A percentile compares a stretch with the other conserved stretches of the same genome.
These are phyloP conservation scores for Gadopsis marmoratus DNA, from an alignment of 2,797 vertebrate species.

Conservation along the genomic window DNA sequence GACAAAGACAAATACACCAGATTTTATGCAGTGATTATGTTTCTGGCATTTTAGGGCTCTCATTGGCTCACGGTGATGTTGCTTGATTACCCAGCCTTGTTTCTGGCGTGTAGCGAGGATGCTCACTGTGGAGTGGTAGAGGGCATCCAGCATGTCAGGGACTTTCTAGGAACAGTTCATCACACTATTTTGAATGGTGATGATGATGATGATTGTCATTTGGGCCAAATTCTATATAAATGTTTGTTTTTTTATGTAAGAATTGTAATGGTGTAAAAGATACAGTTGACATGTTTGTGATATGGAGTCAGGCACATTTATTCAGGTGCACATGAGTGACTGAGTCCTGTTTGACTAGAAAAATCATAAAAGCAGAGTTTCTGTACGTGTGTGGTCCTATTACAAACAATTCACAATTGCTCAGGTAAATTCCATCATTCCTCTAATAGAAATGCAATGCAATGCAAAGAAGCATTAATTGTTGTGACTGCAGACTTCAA, in stretches of 20 bases:
- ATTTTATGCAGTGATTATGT: background rate
- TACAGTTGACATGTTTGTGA: background rate
- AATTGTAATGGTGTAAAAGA: background rate
- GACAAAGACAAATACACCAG: background rate
- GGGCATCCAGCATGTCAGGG: slow-evolving; percentile 15
- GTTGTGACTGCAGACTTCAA: slow-evolving; percentile 8
- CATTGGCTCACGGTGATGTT: background rate
- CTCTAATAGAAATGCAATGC: slow-evolving; percentile 6
- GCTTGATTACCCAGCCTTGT: background rate
- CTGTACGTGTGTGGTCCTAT: background rate
- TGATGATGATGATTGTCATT: background rate
- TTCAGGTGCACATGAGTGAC: background rate
- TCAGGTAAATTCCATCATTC: slow-evolving; percentile 5
- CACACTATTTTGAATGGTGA: background rate
- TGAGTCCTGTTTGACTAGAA: background rate
- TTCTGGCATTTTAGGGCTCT: background rate
- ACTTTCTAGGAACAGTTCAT: background rate
- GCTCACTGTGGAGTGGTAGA: slow-evolving; percentile 1
- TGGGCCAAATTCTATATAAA: background rate
- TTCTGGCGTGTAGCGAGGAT: slow-evolving; percentile 7
- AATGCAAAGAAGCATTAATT: slow-evolving; percentile 6
- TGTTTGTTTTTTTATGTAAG: background rate
- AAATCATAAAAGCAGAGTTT: background rate
- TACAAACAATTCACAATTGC: background rate
- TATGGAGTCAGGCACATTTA: background rate